Evolutionary conservation across 2,113 vertebrate species (phyloP).

Genomic region (Chaetura pelagica): DNA sequence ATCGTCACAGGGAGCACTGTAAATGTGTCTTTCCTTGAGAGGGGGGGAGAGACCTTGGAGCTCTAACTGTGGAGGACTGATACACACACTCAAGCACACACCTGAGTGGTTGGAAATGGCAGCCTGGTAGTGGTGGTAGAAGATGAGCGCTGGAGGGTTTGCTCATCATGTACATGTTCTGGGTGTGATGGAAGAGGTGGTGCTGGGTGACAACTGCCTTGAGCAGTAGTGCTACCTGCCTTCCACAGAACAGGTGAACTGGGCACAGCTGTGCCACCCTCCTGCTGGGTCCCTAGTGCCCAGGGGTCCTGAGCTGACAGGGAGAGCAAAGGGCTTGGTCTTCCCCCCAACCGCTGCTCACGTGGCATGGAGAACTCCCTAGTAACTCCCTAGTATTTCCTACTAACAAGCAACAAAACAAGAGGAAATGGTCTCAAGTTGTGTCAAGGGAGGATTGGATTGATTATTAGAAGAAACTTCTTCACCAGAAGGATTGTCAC

Average conservation of each 20-base stretch:
- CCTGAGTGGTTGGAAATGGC: accelerated
- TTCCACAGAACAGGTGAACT: background rate
- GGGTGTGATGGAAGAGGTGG: background rate
- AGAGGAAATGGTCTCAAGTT: no score
- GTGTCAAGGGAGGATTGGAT: no score
- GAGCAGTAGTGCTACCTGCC: background rate
- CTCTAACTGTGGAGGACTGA: background rate
- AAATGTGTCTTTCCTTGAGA: background rate
- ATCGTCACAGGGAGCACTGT: background rate
- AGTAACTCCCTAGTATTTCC: no score
- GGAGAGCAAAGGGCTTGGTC: background rate
- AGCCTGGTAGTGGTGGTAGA: background rate
- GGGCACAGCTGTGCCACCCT: background rate
- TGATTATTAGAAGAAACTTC: no score
- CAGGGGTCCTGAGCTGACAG: accelerated
- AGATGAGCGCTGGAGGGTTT: background rate
- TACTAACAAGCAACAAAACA: no score
- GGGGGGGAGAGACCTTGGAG: background rate
- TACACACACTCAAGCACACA: no score
- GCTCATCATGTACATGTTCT: accelerated
- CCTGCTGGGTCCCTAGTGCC: background rate
- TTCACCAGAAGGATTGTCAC: no score
- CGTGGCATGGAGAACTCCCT: background rate
- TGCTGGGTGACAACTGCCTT: background rate
- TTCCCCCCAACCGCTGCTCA: background rate